Conservation (phyloP, 2,113 vertebrate genomes). For the Furnarius figulus region DNA sequence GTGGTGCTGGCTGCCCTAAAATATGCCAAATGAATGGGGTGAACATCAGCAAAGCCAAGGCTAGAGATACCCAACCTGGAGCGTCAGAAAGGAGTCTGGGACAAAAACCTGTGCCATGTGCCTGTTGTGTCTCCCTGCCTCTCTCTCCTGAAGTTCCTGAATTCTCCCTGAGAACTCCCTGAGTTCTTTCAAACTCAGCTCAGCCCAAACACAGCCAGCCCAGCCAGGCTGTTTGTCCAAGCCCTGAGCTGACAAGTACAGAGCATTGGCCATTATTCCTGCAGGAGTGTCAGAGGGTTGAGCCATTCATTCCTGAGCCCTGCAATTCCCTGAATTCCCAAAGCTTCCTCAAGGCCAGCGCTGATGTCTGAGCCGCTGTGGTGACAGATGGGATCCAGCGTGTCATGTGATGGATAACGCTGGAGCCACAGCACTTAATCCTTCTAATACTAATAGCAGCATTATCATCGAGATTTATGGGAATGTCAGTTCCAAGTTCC, state of each 20-base stretch:
- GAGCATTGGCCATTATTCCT: conserved; percentile 73
- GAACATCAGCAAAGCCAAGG: not conserved
- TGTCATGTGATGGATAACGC: conserved; percentile 86
- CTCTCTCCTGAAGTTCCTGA: no score
- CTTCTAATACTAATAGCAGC: conserved; percentile 85
- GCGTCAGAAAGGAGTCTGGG: not conserved
- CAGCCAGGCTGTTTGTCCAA: conserved; percentile 50
- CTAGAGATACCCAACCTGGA: not conserved
- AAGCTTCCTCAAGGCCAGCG: conserved; percentile 80
- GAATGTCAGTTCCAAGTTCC: conserved; percentile 88
- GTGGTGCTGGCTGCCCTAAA: not conserved
- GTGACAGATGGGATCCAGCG: conserved; percentile 81
- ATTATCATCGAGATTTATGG: conserved; percentile 93
- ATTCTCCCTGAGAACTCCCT: no score
- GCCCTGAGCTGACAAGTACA: conserved; percentile 79
- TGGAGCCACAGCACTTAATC: conserved; percentile 82
- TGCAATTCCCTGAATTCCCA: conserved; percentile 79
- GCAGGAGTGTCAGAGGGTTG: conserved; percentile 69
- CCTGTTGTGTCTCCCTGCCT: not conserved
- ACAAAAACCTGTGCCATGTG: conserved; percentile 34
- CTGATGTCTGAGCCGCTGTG: conserved; percentile 70
- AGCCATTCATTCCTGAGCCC: conserved; percentile 75
- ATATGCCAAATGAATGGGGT: conserved; percentile 8
- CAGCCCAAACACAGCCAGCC: conserved; percentile 50
- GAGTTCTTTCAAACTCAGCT: conserved; percentile 52